Evolutionary conservation across 2,888 invertebrate genomes (phyloP).

Genomic region (Eulithis prunata): DNA sequence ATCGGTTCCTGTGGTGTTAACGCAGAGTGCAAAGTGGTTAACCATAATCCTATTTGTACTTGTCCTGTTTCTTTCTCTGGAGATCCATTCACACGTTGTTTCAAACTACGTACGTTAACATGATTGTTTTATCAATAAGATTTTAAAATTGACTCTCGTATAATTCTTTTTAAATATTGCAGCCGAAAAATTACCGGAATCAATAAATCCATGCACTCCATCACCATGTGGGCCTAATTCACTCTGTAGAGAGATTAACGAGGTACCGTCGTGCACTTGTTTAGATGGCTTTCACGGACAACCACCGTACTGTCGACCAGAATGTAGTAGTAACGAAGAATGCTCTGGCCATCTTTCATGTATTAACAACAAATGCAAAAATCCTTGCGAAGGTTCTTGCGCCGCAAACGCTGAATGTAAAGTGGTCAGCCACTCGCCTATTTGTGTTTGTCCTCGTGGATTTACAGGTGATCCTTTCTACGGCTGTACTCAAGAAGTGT

Average conservation of each 20-base stretch:
- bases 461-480: constrained; percentile 91
- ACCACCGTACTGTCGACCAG: constrained; percentile 91
- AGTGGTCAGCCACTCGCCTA: constrained; percentile 91
- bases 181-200: constrained; percentile 80
- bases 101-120: constrained; percentile 77
- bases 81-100: constrained; percentile 87
- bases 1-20: constrained; percentile 88
- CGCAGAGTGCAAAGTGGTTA: constrained; percentile 90
- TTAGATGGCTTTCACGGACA: constrained; percentile 87
- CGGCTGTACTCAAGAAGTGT: constrained; percentile 79
- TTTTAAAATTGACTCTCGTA: background rate
- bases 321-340: constrained; percentile 91
- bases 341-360: constrained; percentile 88
- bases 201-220: constrained; percentile 88
- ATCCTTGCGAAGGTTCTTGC: constrained; percentile 90
- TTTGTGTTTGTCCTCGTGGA: constrained; percentile 88
- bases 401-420: constrained; percentile 90
- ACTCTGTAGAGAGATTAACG: constrained; percentile 87
- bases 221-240: constrained; percentile 92
- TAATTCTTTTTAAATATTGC: constrained; percentile 41
- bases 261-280: constrained; percentile 90
- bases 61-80: constrained; percentile 86
- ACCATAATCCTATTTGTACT: constrained; percentile 89
- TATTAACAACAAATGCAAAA: constrained; percentile 89
- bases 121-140: background rate